Evolutionary conservation across 2,888 invertebrate genomes (phyloP), one percentile per base, ranked within the genome.

Genomic region (Molanna angustata): DNA sequence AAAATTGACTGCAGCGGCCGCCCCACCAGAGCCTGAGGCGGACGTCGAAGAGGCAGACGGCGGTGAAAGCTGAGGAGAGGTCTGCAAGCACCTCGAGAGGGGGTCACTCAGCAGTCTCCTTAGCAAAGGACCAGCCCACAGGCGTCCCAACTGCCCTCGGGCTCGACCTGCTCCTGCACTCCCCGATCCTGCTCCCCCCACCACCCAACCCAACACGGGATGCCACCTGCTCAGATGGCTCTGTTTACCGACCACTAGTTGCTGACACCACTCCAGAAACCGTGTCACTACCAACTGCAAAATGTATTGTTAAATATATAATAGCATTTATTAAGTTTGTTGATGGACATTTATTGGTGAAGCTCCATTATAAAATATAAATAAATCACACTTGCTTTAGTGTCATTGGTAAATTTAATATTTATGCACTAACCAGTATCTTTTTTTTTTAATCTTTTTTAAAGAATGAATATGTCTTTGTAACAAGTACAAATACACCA

Each of bases 171-270:
- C 83, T 0, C 88, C 79, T 1, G 89, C 74, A 52, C 83, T 83
- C 0, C 74, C 70, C 64, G 87, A 13, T 72, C 90, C 83, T 0
- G 88, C 79, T 43, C 84, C 78, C 58, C 90, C 88, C 0, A 87
- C 83, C 68, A 96, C 95, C 95, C 97, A 98, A 32, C 98, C 98
- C 9, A 99, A 80, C 18, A 98, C 86, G 3, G 97, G 97, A 72
- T 99, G 97, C 97, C 97, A 99, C 70, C 96, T 94, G 43, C 94
- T 93, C 44, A 95, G 80, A 65, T 93, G 92, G 1, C 94, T 91
- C 64, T 87, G 85, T 69, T 95, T 95, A 63, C 85, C 88, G 4
- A 89, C 88, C n/a, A 95, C 94, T 64, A 94, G 93, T 62, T 89
- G 87, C 63, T 93, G 91, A 71, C 96, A 96, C 58, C 87, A 88